A percentile compares a stretch with the other conserved stretches of the same genome.
Evolutionary conservation across 2,888 invertebrate genomes (phyloP).

Genomic region (Andricus curvator): DNA sequence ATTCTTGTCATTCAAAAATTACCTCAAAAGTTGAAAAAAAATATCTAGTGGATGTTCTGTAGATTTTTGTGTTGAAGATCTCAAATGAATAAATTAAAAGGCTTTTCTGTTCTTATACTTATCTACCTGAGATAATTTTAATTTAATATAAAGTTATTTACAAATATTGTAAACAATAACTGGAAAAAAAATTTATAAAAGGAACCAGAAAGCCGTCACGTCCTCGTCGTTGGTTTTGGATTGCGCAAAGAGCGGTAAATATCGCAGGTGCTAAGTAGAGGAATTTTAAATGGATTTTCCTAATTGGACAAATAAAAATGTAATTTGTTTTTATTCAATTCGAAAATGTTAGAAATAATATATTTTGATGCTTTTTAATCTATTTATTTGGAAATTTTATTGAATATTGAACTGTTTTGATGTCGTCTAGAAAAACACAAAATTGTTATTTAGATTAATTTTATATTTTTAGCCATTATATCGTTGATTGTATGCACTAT

Average conservation of each 20-base stretch:
- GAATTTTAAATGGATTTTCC: background rate
- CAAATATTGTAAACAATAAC: background rate
- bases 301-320: background rate
- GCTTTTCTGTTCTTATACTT: background rate
- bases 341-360: no score
- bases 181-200: background rate
- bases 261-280: background rate
- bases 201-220: constrained; percentile 19
- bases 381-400: no score
- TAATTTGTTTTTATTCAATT: no score
- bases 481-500: no score
- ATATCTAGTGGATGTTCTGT: no score
- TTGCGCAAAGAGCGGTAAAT: constrained; percentile 8
- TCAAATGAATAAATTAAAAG: background rate
- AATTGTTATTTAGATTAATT: no score
- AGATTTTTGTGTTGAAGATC: no score
- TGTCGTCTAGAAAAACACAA: no score
- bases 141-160: background rate
- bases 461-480: background rate
- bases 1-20: no score
- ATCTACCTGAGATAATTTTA: background rate
- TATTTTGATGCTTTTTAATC: no score
- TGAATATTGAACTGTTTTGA: no score
- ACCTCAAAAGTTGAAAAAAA: no score
- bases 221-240: constrained; percentile 12